Evolutionary conservation across 2,797 vertebrate genomes (phyloP), one percentile per base, ranked within the genome.

Genomic region (Poecilia gillii): DNA sequence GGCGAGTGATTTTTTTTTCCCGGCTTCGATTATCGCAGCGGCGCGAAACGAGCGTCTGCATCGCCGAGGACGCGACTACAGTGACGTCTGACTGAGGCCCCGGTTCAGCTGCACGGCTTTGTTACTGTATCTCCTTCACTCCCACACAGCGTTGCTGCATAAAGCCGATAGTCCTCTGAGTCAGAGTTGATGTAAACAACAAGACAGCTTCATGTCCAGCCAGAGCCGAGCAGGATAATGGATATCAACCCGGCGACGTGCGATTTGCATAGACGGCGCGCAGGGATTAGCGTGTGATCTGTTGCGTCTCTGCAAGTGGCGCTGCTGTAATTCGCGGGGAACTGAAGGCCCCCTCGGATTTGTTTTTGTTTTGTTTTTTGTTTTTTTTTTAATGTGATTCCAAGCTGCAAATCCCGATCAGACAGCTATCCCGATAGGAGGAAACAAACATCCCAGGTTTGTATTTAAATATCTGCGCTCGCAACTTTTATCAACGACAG

Each of bases 401-500:
- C 90, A 91, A 92, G 78, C 92, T 85, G 89, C 89, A 95, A 95
- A 95, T 95, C 93, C 85, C 47, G 81, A 94, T 95, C 92, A 96
- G 94, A 95, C 95, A 95, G 89, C 94, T 91, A 95, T 94, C 92
- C 93, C 83, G 90, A 94, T 94, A 86, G 88, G 73, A n/a, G 36
- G 84, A 93, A 87, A 84, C 88, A 94, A 91, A 92, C 82, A 88
- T 68, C 83, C 87, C 73, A 53, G 86, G 82, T 75, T 82, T 88
- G 72, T 89, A 94, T 94, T 93, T 90, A 83, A 95, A 94, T 94
- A 89, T 94, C 92, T 87, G 82, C 25, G 74, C 77, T 87, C 74
- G 84, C 84, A 94, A 95, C 94, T 93, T 95, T 94, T 95, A 95
- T 96, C 95, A 93, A 92, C 90, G 94, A 95, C 95, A 95, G 91